These are phyloP conservation scores for Helicoverpa armigera DNA, from an alignment of 1,140 invertebrate species.

Conservation along the genomic window DNA sequence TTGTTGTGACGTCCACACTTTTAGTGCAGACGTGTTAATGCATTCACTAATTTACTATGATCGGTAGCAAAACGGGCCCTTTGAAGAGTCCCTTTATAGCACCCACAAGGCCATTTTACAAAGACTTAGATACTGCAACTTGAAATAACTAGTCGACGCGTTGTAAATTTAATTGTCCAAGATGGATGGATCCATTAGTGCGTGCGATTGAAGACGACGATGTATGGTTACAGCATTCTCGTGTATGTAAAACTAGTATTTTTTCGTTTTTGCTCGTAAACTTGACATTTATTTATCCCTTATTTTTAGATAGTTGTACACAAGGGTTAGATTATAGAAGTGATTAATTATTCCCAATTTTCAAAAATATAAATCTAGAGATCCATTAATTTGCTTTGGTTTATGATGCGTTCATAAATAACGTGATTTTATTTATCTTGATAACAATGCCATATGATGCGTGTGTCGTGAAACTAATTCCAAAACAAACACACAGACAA, in stretches of 20 bases:
- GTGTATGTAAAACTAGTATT: constrained; percentile 8
- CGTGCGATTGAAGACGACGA: constrained; percentile 10
- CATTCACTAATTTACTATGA: constrained; percentile 67
- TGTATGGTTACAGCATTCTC: constrained; percentile 7
- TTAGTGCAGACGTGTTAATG: constrained; percentile 62
- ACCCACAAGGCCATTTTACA: constrained; percentile 52
- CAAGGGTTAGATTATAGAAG: too few species aligned
- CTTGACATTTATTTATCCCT: neutral
- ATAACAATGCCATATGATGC: neutral
- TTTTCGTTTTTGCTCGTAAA: neutral
- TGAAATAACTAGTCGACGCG: constrained; percentile 44
- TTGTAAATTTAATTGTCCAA: constrained; percentile 22
- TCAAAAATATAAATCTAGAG: too few species aligned
- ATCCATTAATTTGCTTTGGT: too few species aligned
- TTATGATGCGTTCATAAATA: too few species aligned
- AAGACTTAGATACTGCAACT: constrained; percentile 45
- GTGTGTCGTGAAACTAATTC: neutral
- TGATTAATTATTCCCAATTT: too few species aligned
- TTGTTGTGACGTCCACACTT: constrained; percentile 65
- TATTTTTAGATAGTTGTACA: too few species aligned
- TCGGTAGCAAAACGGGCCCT: constrained; percentile 49
- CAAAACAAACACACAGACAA: neutral
- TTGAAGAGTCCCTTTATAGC: constrained; percentile 58
- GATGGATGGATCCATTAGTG: constrained; percentile 21
- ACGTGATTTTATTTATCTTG: neutral